Evolutionary conservation across 2,113 vertebrate genomes (phyloP), one percentile per base, ranked within the genome.

Genomic region (Pelecanus crispus): DNA sequence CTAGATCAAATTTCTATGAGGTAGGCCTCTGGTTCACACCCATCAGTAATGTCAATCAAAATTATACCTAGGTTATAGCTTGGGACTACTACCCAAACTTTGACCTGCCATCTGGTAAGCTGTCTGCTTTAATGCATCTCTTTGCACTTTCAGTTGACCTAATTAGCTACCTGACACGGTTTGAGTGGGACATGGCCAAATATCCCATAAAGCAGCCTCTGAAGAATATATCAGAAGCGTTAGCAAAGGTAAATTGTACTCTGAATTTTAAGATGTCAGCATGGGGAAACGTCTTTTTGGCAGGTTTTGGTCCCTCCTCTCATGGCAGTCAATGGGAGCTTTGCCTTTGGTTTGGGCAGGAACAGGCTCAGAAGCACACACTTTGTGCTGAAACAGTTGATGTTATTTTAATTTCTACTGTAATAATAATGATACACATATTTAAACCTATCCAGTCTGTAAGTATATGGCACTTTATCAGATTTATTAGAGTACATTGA

Each of bases 141-240:
- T 94, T 90, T 97, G 81, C 94, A 79, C 81, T 98, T 98, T 44
- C 97, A 99, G 99, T 98, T 93, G 99, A 99, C 88, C 92, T 99
- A 86, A 97, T 98, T 56, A 98, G 98, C 93, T 99, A 99, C 14
- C 95, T 99, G 97, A 99, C 98, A 65, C 98, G 96, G 72, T 99
- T 99, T 95, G 99, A 99, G 83, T 99, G 99, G 99, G 99, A 99
- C 98, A 99, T 99, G 98, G 99, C 99, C 97, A 99, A 99, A 92
- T 99, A 99, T 78, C 98, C 99, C 28, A 98, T 98, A 28, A 98
- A 99, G 94, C 98, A 99, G 97, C 98, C 99, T 0, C 98, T 99
- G 94, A 98, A 98, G 96, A 97, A 94, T 49, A 98, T 99, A 96
- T 97, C 98, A 92, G 99, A 99, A 86, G 97, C 98, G n/a, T 98